Evolutionary conservation across 1,140 invertebrate genomes (phyloP).

Genomic region (Dysdera silvatica): DNA sequence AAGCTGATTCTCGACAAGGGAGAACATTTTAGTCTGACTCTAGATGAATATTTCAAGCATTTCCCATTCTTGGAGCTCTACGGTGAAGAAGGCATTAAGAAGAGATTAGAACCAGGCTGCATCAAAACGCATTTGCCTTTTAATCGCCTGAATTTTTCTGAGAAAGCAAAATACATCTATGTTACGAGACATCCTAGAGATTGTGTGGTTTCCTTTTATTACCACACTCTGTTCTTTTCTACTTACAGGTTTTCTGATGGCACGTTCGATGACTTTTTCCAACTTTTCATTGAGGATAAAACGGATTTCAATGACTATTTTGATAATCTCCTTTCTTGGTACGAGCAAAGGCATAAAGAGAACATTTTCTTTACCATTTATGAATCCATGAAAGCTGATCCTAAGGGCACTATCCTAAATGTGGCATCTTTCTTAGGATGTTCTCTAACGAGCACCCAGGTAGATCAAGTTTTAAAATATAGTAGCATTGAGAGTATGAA

Average conservation of each 20-base stretch:
- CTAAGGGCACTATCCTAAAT: slow-evolving; percentile 39
- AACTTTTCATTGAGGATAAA: slow-evolving; percentile 39
- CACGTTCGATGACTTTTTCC: slow-evolving; percentile 40
- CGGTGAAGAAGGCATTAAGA: neutral
- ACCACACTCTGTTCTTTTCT: slow-evolving; percentile 15
- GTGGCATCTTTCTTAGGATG: slow-evolving; percentile 46
- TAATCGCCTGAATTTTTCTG: slow-evolving; percentile 1
- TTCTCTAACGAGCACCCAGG: no score
- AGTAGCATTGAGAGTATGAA: slow-evolving; percentile 18
- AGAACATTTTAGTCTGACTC: neutral
- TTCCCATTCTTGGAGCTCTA: slow-evolving; percentile 11
- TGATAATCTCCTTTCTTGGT: slow-evolving; percentile 40
- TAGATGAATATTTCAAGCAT: neutral
- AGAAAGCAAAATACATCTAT: slow-evolving; percentile 32
- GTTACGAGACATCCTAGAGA: slow-evolving; percentile 33
- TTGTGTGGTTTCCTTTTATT: slow-evolving; percentile 31
- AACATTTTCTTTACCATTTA: slow-evolving; percentile 71
- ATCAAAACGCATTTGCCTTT: slow-evolving; percentile 24
- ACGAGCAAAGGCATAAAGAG: slow-evolving; percentile 35
- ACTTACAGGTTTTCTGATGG: slow-evolving; percentile 27
- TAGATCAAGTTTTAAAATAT: slow-evolving; percentile 11
- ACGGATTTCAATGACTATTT: slow-evolving; percentile 44
- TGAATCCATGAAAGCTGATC: slow-evolving; percentile 61
- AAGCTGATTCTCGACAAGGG: slow-evolving; percentile 25
- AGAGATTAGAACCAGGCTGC: neutral